These are phyloP conservation scores for Meghimatium bilineatum DNA, from an alignment of 2,888 invertebrate species.

Conservation along the genomic window DNA sequence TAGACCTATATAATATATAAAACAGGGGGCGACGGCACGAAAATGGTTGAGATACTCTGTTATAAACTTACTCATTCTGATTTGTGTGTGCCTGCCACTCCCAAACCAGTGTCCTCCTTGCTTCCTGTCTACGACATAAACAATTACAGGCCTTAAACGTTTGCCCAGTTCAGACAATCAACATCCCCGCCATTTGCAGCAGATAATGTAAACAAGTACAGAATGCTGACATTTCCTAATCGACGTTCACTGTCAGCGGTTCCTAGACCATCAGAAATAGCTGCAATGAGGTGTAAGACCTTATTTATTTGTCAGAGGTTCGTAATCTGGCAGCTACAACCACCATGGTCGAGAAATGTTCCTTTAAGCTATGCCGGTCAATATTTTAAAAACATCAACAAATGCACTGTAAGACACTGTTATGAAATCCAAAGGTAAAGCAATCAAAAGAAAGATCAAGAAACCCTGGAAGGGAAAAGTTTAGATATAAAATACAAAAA, in stretches of 20 bases:
- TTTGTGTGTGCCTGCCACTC: neutral
- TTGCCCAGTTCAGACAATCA: constrained; percentile 3
- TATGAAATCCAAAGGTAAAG: too few species aligned
- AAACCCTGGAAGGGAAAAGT: too few species aligned
- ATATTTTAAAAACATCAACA: too few species aligned
- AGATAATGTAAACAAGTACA: neutral
- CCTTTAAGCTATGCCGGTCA: too few species aligned
- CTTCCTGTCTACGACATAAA: neutral
- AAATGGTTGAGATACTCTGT: too few species aligned
- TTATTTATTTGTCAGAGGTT: neutral
- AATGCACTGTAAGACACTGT: too few species aligned
- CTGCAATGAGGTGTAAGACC: too few species aligned
- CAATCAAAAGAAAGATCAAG: too few species aligned
- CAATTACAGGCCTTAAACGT: neutral
- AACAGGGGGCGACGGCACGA: too few species aligned
- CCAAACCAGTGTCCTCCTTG: neutral
- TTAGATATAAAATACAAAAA: too few species aligned
- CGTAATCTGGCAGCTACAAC: neutral
- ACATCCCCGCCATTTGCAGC: neutral
- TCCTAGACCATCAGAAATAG: neutral
- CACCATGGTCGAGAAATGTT: too few species aligned
- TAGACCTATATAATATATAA: too few species aligned
- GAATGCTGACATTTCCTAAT: neutral
- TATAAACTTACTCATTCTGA: neutral
- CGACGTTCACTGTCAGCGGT: neutral